Evolutionary conservation across 1,140 invertebrate species (phyloP).

Genomic region (Melipona quadrifasciata): DNA sequence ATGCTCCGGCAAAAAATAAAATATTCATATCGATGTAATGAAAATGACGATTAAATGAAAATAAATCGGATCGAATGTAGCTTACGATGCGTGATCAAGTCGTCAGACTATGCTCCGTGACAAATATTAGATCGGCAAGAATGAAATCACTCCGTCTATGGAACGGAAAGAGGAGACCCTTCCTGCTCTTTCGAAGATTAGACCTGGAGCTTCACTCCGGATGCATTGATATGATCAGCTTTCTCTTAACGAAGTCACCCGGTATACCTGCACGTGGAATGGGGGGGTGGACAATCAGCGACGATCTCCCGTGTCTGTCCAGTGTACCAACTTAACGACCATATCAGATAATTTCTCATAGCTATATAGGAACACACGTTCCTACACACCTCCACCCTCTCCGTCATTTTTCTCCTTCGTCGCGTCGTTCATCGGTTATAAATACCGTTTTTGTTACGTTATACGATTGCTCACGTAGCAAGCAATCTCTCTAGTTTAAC

Average conservation of each 20-base stretch:
- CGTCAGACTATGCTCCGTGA: slow-evolving; percentile 11
- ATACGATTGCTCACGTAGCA: slow-evolving; percentile 5
- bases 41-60: neutral
- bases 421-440: slow-evolving; percentile 2
- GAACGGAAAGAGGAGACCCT: slow-evolving; percentile 57
- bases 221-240: slow-evolving; percentile 72
- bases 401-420: neutral
- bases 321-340: slow-evolving; percentile 51
- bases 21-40: no score
- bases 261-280: slow-evolving; percentile 70
- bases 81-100: slow-evolving; percentile 12
- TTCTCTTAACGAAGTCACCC: slow-evolving; percentile 74
- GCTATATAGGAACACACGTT: slow-evolving; percentile 9
- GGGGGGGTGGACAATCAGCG: slow-evolving; percentile 73
- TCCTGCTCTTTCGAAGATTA: slow-evolving; percentile 60
- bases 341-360: slow-evolving; percentile 50
- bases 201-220: slow-evolving; percentile 71
- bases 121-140: slow-evolving; percentile 41
- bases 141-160: slow-evolving; percentile 39
- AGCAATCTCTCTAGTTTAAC: slow-evolving; percentile 3
- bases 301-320: slow-evolving; percentile 67
- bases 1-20: no score
- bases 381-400: neutral
- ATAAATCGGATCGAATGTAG: neutral
- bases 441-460: neutral